Percentiles rank a stretch among this genome's conserved stretches.
Evolutionary conservation across 2,113 vertebrate genomes (phyloP).

Genomic region (Prochilodus magdalenae): DNA sequence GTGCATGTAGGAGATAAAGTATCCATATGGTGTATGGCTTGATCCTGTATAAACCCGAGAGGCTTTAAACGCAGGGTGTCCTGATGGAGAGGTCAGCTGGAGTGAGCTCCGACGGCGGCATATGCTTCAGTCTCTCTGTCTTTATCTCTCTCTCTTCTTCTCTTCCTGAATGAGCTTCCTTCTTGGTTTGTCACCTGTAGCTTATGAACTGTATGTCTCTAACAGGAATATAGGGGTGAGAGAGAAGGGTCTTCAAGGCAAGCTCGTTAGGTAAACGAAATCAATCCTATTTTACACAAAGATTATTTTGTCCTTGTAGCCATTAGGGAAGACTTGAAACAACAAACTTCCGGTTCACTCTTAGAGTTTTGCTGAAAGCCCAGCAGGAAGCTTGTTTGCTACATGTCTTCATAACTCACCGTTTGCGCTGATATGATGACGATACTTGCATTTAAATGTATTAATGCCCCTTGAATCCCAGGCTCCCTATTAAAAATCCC

Average conservation of each 20-base stretch:
- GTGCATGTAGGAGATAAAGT: conserved; percentile 69
- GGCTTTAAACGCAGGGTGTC: conserved; percentile 77
- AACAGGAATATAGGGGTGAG: no score
- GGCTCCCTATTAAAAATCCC: no score
- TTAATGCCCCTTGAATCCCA: no score
- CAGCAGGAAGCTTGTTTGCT: neutral
- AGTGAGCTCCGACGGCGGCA: neutral
- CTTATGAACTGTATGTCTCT: no score
- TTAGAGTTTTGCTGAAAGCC: neutral
- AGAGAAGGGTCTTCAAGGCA: no score
- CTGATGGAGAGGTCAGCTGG: conserved; percentile 17
- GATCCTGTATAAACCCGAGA: conserved; percentile 86
- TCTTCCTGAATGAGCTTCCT: neutral
- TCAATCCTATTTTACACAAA: neutral
- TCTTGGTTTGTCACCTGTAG: no score
- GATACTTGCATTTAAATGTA: no score
- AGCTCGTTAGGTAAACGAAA: neutral
- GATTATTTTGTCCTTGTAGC: neutral
- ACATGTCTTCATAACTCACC: neutral
- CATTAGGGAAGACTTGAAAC: neutral
- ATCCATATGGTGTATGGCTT: conserved; percentile 93
- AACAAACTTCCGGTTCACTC: neutral
- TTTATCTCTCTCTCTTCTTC: neutral
- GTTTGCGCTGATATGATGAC: no score
- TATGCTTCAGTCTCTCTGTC: neutral